A percentile compares a stretch with the other conserved stretches of the same genome.
phyloP scores from a whole-genome alignment of 2,113 vertebrate genomes.

The Indri indri region DNA sequence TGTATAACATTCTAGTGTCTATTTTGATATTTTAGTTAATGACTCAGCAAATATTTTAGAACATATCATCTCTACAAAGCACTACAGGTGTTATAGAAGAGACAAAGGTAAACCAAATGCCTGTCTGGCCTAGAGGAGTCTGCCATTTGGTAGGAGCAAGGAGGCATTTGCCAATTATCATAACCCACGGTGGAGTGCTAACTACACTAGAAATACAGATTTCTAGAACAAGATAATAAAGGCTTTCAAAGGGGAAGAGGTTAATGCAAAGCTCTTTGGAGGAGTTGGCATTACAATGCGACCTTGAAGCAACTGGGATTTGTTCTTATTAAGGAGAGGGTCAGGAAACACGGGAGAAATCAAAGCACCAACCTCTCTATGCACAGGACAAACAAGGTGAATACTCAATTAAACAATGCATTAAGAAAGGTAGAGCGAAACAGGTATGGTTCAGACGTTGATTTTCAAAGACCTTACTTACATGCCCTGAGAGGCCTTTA shows the following conservation, averaged over 20 bases:
- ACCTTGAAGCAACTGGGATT: background rate
- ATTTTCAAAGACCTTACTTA: background rate
- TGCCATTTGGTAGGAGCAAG: background rate
- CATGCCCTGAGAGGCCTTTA: background rate
- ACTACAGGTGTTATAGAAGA: background rate
- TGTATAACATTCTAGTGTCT: background rate
- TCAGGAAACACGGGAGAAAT: background rate
- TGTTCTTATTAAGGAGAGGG: background rate
- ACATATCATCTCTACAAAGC: background rate
- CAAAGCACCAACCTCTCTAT: background rate
- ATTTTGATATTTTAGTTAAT: conserved; percentile 18
- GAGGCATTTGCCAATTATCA: background rate
- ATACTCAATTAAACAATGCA: background rate
- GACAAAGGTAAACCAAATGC: background rate
- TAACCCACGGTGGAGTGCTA: background rate
- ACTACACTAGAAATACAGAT: background rate
- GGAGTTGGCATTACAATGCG: background rate
- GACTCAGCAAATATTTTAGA: background rate
- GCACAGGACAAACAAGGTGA: background rate
- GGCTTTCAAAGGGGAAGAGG: background rate
- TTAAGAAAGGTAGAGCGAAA: background rate
- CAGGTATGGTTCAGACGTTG: background rate
- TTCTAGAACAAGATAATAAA: background rate
- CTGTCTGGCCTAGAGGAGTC: background rate
- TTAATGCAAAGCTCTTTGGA: background rate